Percentiles rank a stretch among this genome's conserved stretches.
Conservation (phyloP, 2,797 vertebrate genomes). For the Falco biarmicus region DNA sequence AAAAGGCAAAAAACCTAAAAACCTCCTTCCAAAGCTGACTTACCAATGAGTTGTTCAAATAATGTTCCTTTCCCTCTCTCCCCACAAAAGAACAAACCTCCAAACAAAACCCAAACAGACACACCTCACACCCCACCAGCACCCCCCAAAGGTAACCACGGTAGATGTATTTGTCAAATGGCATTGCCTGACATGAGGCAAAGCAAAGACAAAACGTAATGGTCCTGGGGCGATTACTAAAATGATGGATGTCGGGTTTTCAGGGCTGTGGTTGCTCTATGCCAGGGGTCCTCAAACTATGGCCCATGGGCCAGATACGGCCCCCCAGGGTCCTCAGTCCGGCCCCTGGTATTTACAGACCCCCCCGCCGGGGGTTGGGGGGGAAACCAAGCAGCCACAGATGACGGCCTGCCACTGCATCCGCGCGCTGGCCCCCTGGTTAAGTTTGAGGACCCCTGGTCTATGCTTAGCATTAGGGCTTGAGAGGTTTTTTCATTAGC, state of each 20-base stretch:
- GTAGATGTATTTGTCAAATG: background rate
- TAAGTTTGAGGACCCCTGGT: background rate
- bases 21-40: background rate
- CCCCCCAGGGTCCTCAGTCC: too few relatives aligned
- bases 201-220: background rate
- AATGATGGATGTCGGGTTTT: background rate
- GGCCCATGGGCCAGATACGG: too few relatives aligned
- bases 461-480: background rate
- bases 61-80: background rate
- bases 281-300: too few relatives aligned
- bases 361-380: too few relatives aligned
- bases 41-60: background rate
- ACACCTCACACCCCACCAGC: background rate
- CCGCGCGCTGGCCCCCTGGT: too few relatives aligned
- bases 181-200: background rate
- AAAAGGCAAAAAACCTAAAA: background rate
- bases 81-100: background rate
- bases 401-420: too few relatives aligned
- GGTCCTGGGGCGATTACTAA: background rate
- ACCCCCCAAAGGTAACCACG: background rate
- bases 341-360: too few relatives aligned
- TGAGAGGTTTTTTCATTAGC: conserved; percentile 3
- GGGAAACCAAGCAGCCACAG: too few relatives aligned
- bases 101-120: background rate
- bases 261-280: background rate